Evolutionary conservation across 2,797 vertebrate genomes (phyloP), one percentile per base, ranked within the genome.

Genomic region (Hyperoplus immaculatus): DNA sequence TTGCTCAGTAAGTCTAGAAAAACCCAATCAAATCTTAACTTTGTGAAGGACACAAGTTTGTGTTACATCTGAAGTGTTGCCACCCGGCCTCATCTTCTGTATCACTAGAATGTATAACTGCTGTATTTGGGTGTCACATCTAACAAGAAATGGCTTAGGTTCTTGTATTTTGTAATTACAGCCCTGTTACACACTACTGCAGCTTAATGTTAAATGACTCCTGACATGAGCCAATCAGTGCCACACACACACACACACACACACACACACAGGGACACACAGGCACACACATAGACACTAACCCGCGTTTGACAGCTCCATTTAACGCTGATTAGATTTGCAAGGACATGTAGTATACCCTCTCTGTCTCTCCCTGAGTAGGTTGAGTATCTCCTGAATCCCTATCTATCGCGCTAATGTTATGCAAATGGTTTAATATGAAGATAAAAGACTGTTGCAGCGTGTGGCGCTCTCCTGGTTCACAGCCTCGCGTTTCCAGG

Each of bases 341-440:
- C 93, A 92, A 93, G 92, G 94, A 95, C 93, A 89, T 92, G 91
- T 86, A 93, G 91, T 88, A 92, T 93, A 94, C 85, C 92, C 92
- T 94, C 91, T 88, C 86, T 46, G 78, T 82, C 72, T 82, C 83
- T 91, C 82, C 70, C 83, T 69, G 87, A 88, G 91, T 83, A 90
- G 90, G 90, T 88, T 88, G 92, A 94, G 91, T 94, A 92, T 94
- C 92, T 94, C 88, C 88, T 86, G 89, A 88, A 90, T 92, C 88
- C 29, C 89, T 88, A 90, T 93, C 88, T 75, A 78, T 81, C 63
- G 91, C 78, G 36, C 80, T 95, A 95, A 95, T 95, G 92, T 93
- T 95, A 96, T 95, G 95, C 95, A 95, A 95, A 95, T 96, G 95
- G 92, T 92, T 95, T 96, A 96, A 95, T 96, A 95, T 92, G 92